Evolutionary conservation across 2,797 vertebrate species (phyloP).

Genomic region (Stomatorhinus walkeri): DNA sequence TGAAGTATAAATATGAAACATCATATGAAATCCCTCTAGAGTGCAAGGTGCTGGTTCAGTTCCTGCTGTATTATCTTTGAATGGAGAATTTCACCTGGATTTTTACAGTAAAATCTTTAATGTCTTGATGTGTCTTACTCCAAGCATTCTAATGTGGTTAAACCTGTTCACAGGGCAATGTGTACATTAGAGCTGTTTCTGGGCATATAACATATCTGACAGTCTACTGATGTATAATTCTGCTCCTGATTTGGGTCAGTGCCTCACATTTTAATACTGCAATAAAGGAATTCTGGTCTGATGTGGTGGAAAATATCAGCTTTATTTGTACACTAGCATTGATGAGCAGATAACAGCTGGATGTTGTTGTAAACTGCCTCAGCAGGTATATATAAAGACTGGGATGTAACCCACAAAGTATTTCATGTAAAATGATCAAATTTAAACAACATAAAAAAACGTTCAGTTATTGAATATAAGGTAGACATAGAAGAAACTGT

Average conservation of each 20-base stretch:
- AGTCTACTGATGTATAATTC: background rate
- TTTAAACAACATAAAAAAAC: background rate
- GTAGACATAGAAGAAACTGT: background rate
- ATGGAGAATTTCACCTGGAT: background rate
- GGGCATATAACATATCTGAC: background rate
- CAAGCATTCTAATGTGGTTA: background rate
- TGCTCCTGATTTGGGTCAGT: background rate
- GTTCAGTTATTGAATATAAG: background rate
- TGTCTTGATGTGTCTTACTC: background rate
- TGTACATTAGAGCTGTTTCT: background rate
- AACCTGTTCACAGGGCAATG: background rate
- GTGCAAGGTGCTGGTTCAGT: background rate
- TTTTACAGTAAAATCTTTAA: background rate
- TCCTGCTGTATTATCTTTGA: background rate
- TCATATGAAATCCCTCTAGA: background rate
- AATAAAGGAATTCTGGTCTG: background rate
- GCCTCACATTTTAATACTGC: background rate
- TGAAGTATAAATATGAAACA: background rate
- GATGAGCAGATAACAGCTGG: background rate
- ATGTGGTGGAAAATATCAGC: background rate
- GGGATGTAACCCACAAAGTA: background rate
- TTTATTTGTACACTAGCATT: background rate
- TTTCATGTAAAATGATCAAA: background rate
- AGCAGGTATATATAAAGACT: background rate
- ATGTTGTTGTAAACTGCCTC: background rate